A percentile compares a stretch with the other conserved stretches of the same genome.
Evolutionary conservation across 2,113 vertebrate species (phyloP).

Genomic region (Gavialis gangeticus): DNA sequence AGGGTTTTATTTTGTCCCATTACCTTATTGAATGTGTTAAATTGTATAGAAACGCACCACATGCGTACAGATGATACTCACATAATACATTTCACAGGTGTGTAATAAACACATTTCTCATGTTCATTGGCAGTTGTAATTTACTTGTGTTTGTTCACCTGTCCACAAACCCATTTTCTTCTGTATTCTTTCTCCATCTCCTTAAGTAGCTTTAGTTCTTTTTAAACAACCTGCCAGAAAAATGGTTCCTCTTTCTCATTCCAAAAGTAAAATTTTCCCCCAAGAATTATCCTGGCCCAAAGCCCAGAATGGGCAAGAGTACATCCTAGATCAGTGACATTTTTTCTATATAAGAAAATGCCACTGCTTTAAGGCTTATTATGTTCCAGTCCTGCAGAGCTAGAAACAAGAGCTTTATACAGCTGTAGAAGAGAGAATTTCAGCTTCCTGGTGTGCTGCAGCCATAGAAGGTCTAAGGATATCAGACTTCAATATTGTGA

Average conservation of each 20-base stretch:
- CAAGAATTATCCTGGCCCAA: conserved; percentile 21
- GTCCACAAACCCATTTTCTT: neutral
- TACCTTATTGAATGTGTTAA: neutral
- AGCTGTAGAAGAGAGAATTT: neutral
- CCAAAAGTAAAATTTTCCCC: neutral
- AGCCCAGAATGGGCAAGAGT: neutral
- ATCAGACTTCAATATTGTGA: neutral
- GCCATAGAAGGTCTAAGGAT: neutral
- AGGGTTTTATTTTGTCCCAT: neutral
- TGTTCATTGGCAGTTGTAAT: neutral
- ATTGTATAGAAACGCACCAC: neutral
- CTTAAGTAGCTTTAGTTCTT: conserved; percentile 7
- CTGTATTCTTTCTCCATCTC: neutral
- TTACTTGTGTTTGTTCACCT: accelerated
- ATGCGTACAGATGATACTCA: neutral
- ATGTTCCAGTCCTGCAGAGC: neutral
- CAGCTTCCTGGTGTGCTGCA: neutral
- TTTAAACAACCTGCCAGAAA: conserved; percentile 54
- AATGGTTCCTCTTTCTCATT: neutral
- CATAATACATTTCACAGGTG: neutral
- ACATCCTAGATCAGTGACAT: neutral
- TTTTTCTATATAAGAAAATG: conserved; percentile 24
- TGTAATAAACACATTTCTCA: neutral
- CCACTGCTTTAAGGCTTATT: neutral
- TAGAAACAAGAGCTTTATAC: neutral